Base-by-base conservation (phyloP, 2,113 vertebrate species). In the Corvus hawaiiensis region DNA sequence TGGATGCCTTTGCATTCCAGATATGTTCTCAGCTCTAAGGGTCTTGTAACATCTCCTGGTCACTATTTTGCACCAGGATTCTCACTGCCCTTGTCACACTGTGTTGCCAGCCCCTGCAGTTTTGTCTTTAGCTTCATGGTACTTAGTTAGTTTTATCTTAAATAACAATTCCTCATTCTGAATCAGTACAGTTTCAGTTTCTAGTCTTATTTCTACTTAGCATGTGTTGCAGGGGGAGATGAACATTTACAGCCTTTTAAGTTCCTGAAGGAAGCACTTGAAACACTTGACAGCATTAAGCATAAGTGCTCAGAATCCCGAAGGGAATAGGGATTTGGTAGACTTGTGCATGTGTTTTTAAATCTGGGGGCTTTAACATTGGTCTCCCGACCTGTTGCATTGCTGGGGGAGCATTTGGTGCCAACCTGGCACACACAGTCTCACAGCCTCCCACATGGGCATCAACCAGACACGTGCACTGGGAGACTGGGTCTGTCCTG, bases 251-350 rank as follows among this genome's bases (percentile, higher is more conserved):
- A 94, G 61, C 73, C 48, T 93, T 93, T 84, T 77, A 73, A 49
- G 58, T 80, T 84, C 2, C 12, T 67, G 61, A 71, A 64, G 54
- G 61, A 58, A 93, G 39, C 55, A 24, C 49, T 87, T 64, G 62
- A 66, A 94, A 64, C 43, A 16, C 88, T 84, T 71, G 90, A 84
- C 86, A 78, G 83, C 86, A 55, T 83, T 94, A 88, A 89, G 72
- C 35, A 4, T 49, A 71, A 94, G 46, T 3, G 0, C 83, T 89
- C 4, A 9, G 69, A 48, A 58, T 83, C 87, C 68, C 69, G 32
- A 33, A 68, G 77, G 93, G 88, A 84, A 33, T 68, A 67, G 81
- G 41, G 87, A 95, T 72, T 78, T 80, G 76, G 81, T 88, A 76
- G 87, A n/a, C 54, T 82, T n/a, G 41, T 41, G 61, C 7, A 1